These are phyloP conservation scores for Cirrhinus molitorella DNA, from an alignment of 2,797 vertebrate species.

Conservation along the genomic window DNA sequence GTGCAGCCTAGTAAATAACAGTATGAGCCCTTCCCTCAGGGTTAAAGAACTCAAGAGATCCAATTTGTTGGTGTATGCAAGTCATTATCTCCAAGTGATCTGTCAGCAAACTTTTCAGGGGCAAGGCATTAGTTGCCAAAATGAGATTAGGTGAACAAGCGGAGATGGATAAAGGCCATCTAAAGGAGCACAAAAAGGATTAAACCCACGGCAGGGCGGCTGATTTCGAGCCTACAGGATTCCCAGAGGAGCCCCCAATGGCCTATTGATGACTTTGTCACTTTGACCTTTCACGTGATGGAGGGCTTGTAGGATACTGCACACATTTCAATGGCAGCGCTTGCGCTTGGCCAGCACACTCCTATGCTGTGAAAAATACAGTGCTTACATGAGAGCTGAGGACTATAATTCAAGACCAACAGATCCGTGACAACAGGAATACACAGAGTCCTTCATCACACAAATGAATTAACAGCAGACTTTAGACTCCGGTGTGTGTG, in stretches of 20 bases:
- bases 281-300: conserved; percentile 67
- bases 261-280: conserved; percentile 66
- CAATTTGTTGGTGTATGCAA: conserved; percentile 71
- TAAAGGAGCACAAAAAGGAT: conserved; percentile 59
- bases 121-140: conserved; percentile 66
- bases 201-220: conserved; percentile 37
- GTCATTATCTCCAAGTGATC: conserved; percentile 69
- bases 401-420: conserved; percentile 53
- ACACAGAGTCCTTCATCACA: conserved; percentile 54
- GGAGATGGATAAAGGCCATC: conserved; percentile 60
- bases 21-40: conserved; percentile 45
- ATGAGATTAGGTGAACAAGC: conserved; percentile 69
- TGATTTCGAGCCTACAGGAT: conserved; percentile 42
- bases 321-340: conserved; percentile 55
- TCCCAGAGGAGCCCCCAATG: conserved; percentile 49
- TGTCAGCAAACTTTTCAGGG: conserved; percentile 67
- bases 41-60: conserved; percentile 64
- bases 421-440: conserved; percentile 45
- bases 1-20: conserved; percentile 63
- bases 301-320: conserved; percentile 59
- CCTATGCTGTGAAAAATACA: conserved; percentile 49
- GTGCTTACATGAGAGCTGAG: conserved; percentile 36
- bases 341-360: conserved; percentile 26
- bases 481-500: conserved; percentile 29
- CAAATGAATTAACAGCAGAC: conserved; percentile 43